phyloP scores from a whole-genome alignment of 2,888 invertebrate genomes.

The Melinaea menophilus region DNA sequence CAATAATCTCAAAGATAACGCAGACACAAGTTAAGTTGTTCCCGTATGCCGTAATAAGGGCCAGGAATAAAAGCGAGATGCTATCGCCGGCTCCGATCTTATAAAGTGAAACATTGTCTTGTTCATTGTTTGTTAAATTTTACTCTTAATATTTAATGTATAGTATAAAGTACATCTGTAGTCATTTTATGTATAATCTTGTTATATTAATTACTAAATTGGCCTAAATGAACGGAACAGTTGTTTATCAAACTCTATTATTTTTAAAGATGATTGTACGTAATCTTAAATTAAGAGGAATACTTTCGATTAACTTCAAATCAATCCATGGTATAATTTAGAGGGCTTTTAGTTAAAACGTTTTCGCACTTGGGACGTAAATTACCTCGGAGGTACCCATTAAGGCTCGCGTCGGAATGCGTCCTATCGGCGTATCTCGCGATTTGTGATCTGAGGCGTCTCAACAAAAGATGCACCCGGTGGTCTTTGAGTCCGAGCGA shows the following conservation, averaged over 20 bases:
- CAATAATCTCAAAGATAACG: conserved; percentile 70
- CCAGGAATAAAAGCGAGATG: conserved; percentile 57
- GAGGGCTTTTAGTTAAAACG: conserved; percentile 73
- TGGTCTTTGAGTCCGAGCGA: conserved; percentile 62
- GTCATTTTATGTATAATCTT: not conserved
- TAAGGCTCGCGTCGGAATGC: conserved; percentile 69
- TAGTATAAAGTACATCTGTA: conserved; percentile 5
- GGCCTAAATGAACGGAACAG: not conserved
- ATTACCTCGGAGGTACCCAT: conserved; percentile 70
- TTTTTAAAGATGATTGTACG: not conserved
- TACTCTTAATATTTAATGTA: conserved; percentile 26
- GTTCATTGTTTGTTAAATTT: conserved; percentile 51
- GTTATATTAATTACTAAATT: not conserved
- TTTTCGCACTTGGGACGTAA: conserved; percentile 75
- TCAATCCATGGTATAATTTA: conserved; percentile 74
- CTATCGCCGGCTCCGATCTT: conserved; percentile 67
- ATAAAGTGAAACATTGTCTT: conserved; percentile 72
- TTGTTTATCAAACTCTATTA: not conserved
- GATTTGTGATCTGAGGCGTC: conserved; percentile 67
- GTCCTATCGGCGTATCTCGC: conserved; percentile 70
- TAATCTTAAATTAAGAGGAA: conserved; percentile 35
- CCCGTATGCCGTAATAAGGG: conserved; percentile 64
- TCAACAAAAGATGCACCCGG: conserved; percentile 71
- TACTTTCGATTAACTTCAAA: conserved; percentile 61
- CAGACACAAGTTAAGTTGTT: conserved; percentile 73